Percentiles rank a stretch among this genome's conserved stretches.
phyloP scores from a whole-genome alignment of 2,888 invertebrate species.

The Cantharis rustica region DNA sequence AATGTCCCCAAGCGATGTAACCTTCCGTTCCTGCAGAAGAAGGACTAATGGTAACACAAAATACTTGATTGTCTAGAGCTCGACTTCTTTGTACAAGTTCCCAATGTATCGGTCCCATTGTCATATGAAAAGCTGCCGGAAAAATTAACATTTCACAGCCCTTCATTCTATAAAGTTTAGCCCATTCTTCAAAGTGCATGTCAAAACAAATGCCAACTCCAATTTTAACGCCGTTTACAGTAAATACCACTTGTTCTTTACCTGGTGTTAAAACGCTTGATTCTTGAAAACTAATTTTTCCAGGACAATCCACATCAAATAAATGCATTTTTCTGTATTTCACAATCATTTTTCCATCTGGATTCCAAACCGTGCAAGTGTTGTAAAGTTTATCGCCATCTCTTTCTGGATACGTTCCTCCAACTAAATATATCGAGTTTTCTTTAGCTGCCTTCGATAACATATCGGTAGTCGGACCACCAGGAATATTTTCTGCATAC shows the following conservation, averaged over 20 bases:
- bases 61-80: slow-evolving; percentile 89
- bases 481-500: slow-evolving; percentile 84
- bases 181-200: slow-evolving; percentile 88
- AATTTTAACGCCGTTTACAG: slow-evolving; percentile 71
- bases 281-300: slow-evolving; percentile 90
- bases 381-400: slow-evolving; percentile 73
- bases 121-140: slow-evolving; percentile 96
- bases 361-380: slow-evolving; percentile 86
- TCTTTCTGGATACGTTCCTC: slow-evolving; percentile 88
- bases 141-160: slow-evolving; percentile 87
- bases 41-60: slow-evolving; percentile 82
- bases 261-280: slow-evolving; percentile 84
- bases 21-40: slow-evolving; percentile 72
- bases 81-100: slow-evolving; percentile 79
- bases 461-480: slow-evolving; percentile 73
- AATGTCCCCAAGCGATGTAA: slow-evolving; percentile 91
- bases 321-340: slow-evolving; percentile 90
- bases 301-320: slow-evolving; percentile 95
- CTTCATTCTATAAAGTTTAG: slow-evolving; percentile 69
- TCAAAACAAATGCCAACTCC: slow-evolving; percentile 97
- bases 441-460: slow-evolving; percentile 78
- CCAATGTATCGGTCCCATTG: slow-evolving; percentile 94
- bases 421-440: slow-evolving; percentile 78
- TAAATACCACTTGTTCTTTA: slow-evolving; percentile 72
- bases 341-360: slow-evolving; percentile 75